These are phyloP conservation scores for Caenorhabditis inopinata DNA, from an alignment of 1,140 invertebrate genomes.

Conservation along the genomic window DNA sequence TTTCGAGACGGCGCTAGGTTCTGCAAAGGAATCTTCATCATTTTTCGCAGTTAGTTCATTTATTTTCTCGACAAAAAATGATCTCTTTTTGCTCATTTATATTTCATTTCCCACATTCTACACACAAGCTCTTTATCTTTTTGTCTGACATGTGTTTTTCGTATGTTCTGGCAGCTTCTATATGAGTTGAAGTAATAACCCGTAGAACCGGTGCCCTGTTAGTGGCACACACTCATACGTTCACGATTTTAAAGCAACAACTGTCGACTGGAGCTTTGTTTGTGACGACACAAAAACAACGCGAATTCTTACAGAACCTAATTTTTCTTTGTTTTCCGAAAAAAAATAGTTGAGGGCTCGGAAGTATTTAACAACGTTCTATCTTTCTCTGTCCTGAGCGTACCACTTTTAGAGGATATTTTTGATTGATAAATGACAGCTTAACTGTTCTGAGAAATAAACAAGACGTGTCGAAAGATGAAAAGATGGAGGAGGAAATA, in stretches of 20 bases:
- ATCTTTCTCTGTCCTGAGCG: background rate
- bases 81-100: background rate
- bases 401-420: background rate
- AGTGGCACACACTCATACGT: background rate
- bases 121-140: background rate
- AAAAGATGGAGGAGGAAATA: background rate
- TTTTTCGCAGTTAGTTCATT: no score
- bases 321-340: background rate
- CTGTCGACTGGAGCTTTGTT: background rate
- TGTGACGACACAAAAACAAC: background rate
- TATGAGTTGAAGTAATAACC: conserved; percentile 15
- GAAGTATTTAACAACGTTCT: background rate
- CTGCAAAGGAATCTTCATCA: no score
- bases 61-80: no score
- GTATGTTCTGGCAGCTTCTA: background rate
- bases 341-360: no score
- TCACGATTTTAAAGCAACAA: conserved; percentile 8
- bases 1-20: no score
- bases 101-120: background rate
- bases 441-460: background rate
- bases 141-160: background rate
- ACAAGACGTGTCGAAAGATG: background rate
- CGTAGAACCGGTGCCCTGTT: background rate
- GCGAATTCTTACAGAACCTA: background rate
- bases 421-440: conserved; percentile 25